These are phyloP conservation scores for Carduelis carduelis DNA, from an alignment of 2,797 vertebrate genomes.

Conservation along the genomic window DNA sequence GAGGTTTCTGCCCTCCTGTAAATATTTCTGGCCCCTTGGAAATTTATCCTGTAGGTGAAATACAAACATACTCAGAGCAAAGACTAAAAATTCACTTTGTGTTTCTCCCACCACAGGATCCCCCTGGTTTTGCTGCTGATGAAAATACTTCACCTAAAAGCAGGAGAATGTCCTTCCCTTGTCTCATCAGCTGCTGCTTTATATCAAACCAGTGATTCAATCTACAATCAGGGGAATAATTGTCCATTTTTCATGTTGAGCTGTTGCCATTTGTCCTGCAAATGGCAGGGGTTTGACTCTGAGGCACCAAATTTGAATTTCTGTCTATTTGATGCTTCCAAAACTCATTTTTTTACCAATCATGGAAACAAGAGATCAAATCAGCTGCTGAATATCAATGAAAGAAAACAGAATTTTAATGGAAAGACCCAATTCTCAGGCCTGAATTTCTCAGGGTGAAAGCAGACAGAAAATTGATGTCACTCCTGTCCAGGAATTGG, in stretches of 20 bases:
- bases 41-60: background rate
- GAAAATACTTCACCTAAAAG: background rate
- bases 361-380: background rate
- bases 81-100: background rate
- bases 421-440: background rate
- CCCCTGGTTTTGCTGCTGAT: background rate
- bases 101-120: background rate
- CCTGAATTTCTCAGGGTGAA: background rate
- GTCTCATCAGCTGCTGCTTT: background rate
- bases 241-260: background rate
- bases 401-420: background rate
- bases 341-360: background rate
- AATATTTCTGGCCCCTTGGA: background rate
- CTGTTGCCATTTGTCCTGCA: background rate
- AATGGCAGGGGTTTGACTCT: background rate
- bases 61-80: slow-evolving; percentile 27
- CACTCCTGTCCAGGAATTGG: background rate
- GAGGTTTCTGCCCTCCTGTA: slow-evolving; percentile 25
- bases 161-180: background rate
- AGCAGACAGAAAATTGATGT: background rate
- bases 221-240: background rate
- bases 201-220: background rate
- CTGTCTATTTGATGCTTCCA: background rate
- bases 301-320: background rate
- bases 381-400: background rate